Conservation (phyloP, 2,797 vertebrate species). For the Anabacerthia variegaticeps region DNA sequence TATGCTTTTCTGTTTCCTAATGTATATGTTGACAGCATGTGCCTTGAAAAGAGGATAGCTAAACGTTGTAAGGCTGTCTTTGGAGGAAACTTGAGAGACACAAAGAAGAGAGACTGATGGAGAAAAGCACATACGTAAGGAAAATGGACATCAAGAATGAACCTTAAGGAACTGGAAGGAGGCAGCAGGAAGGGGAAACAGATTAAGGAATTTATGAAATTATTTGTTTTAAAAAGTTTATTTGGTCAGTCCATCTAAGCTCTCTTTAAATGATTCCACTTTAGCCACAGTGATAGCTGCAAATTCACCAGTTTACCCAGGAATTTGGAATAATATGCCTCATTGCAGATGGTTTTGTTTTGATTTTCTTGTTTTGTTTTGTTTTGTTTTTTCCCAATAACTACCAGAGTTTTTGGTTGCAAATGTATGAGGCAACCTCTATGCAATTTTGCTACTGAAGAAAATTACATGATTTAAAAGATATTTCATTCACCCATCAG, state of each 20-base stretch:
- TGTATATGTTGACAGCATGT: fast-evolving
- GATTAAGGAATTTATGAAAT: not conserved
- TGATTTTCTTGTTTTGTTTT: too few species aligned
- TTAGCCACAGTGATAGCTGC: not conserved
- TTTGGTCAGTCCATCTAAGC: not conserved
- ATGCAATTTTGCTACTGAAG: not conserved
- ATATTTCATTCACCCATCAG: not conserved
- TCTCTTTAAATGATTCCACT: not conserved
- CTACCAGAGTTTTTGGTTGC: not conserved
- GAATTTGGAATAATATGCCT: not conserved
- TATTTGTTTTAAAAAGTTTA: not conserved
- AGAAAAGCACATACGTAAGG: not conserved
- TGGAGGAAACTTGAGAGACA: not conserved
- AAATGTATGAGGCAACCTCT: not conserved
- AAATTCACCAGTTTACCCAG: not conserved
- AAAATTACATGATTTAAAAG: not conserved
- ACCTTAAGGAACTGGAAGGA: not conserved
- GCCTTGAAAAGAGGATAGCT: not conserved
- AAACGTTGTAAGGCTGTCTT: not conserved
- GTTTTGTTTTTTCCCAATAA: not conserved
- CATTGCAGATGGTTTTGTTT: not conserved
- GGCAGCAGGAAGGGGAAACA: not conserved
- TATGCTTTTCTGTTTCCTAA: not conserved
- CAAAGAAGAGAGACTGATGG: not conserved
- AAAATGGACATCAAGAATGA: not conserved